Conservation (phyloP, 1,140 invertebrate genomes). For the Drosophila subobscura region DNA sequence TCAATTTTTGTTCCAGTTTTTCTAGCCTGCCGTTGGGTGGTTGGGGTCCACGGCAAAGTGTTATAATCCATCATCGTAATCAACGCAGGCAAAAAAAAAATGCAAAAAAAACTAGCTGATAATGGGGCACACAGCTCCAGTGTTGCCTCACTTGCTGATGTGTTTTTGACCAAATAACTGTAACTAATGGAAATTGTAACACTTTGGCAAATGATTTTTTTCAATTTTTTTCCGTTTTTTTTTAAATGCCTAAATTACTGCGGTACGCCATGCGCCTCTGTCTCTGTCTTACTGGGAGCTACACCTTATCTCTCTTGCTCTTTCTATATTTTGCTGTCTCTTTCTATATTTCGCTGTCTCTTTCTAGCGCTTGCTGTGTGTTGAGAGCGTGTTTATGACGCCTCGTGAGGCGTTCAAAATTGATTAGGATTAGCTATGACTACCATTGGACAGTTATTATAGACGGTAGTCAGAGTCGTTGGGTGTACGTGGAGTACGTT, state of each 20-base stretch:
- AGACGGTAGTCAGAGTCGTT: background rate
- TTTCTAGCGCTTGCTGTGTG: background rate
- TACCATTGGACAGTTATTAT: constrained; percentile 37
- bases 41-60: constrained; percentile 57
- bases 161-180: constrained; percentile 69
- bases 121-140: constrained; percentile 44
- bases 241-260: constrained; percentile 56
- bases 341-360: constrained; percentile 35
- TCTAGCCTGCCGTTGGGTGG: constrained; percentile 26
- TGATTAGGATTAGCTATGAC: constrained; percentile 73
- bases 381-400: constrained; percentile 72
- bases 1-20: constrained; percentile 50
- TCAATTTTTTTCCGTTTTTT: constrained; percentile 45
- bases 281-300: background rate
- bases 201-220: constrained; percentile 60
- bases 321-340: constrained; percentile 37
- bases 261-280: background rate
- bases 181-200: constrained; percentile 82
- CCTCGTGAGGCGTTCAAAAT: constrained; percentile 76
- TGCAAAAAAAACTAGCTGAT: constrained; percentile 37
- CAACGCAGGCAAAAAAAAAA: constrained; percentile 38
- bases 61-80: constrained; percentile 82
- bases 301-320: background rate
- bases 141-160: constrained; percentile 42
- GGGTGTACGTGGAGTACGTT: no score